These are phyloP conservation scores for Pipistrellus nathusii DNA, from an alignment of 2,797 vertebrate species.

Conservation along the genomic window DNA sequence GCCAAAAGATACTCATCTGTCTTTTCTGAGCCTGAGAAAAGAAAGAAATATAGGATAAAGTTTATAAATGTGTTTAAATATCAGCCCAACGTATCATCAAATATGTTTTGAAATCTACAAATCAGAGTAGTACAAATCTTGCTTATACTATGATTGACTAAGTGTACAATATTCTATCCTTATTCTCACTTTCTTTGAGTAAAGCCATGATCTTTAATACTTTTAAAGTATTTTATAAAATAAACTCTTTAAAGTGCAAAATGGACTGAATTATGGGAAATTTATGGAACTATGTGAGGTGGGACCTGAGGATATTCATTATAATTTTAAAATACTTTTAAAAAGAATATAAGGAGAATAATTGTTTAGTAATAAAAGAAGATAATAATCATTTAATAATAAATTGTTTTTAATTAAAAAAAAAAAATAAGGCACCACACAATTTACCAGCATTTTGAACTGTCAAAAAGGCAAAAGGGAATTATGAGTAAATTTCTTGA, in stretches of 20 bases:
- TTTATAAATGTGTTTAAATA: not conserved
- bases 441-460: slow-evolving; percentile 50
- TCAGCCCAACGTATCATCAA: not conserved
- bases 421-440: not conserved
- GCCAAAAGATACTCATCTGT: slow-evolving; percentile 95
- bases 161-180: not conserved
- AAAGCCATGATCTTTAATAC: not conserved
- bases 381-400: no score
- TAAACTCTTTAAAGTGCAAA: not conserved
- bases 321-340: not conserved
- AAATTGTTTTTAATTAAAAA: not conserved
- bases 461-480: not conserved
- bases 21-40: slow-evolving; percentile 91
- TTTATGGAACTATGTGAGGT: not conserved
- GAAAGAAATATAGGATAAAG: slow-evolving; percentile 44
- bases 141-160: not conserved
- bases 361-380: no score
- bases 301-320: not conserved
- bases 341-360: slow-evolving; percentile 4
- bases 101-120: not conserved
- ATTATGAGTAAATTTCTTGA: not conserved
- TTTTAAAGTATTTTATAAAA: no score
- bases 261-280: slow-evolving; percentile 20
- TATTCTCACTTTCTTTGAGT: not conserved
- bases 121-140: not conserved